phyloP scores from a whole-genome alignment of 2,113 vertebrate species.

The Stomatorhinus ivindoensis region DNA sequence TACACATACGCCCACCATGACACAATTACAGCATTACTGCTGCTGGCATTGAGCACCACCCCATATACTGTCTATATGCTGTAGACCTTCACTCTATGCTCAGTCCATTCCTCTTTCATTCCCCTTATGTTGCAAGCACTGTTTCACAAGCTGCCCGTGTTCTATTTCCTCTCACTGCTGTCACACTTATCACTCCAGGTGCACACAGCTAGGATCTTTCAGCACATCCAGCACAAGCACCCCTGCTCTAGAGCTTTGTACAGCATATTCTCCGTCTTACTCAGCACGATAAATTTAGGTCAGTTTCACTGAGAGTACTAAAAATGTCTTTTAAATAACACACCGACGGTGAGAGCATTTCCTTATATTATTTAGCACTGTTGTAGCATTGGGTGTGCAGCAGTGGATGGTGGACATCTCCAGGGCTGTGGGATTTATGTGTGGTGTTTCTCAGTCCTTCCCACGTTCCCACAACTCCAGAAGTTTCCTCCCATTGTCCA shows the following conservation, averaged over 20 bases:
- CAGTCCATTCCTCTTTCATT: neutral
- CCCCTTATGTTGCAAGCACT: neutral
- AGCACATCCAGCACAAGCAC: neutral
- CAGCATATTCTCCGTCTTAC: neutral
- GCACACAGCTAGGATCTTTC: neutral
- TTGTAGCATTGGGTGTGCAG: neutral
- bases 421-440: neutral
- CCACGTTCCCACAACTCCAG: neutral
- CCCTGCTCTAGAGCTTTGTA: neutral
- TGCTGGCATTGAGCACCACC: neutral
- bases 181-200: neutral
- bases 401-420: neutral
- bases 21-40: neutral
- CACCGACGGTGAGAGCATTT: neutral
- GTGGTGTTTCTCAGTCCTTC: neutral
- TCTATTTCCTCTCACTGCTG: neutral
- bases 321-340: neutral
- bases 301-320: neutral
- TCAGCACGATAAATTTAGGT: neutral
- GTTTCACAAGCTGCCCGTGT: neutral
- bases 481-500: neutral
- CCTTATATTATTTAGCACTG: neutral
- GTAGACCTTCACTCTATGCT: neutral
- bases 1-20: neutral
- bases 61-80: neutral